A percentile compares a stretch with the other conserved stretches of the same genome.
phyloP scores from a whole-genome alignment of 1,140 invertebrate genomes.

The Wiebesia pumilae region DNA sequence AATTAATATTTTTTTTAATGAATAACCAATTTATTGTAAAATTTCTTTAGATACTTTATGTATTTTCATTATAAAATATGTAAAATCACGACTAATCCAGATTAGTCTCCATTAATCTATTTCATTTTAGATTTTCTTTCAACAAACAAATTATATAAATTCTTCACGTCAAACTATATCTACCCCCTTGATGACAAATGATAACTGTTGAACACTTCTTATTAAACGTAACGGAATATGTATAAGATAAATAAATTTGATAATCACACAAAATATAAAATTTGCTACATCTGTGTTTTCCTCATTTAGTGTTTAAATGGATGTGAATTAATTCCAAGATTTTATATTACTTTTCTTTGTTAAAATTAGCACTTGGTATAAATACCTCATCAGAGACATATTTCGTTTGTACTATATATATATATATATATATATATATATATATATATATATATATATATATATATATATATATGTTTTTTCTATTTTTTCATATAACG shows the following conservation, averaged over 20 bases:
- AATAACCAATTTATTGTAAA: constrained; percentile 26
- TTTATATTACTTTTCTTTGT: constrained; percentile 3
- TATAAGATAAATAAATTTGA: constrained; percentile 32
- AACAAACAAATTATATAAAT: constrained; percentile 28
- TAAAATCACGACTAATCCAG: constrained; percentile 29
- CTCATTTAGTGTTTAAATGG: constrained; percentile 39
- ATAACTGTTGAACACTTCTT: constrained; percentile 41
- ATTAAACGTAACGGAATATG: constrained; percentile 26
- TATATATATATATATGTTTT: constrained; percentile 37
- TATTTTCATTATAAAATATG: constrained; percentile 32
- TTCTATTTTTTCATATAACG: constrained; percentile 47
- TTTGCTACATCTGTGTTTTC: constrained; percentile 30
- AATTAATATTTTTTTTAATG: constrained; percentile 29
- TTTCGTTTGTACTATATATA: constrained; percentile 33
- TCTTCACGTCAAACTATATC: constrained; percentile 34
- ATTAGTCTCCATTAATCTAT: constrained; percentile 5
- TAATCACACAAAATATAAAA: constrained; percentile 39
- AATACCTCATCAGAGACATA: constrained; percentile 47
- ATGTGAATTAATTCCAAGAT: constrained; percentile 37
- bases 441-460: constrained; percentile 23
- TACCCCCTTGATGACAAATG: constrained; percentile 32
- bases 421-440: background rate
- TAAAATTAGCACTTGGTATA: constrained; percentile 49
- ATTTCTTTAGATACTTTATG: background rate
- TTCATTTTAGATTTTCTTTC: background rate